These are phyloP conservation scores for Corythucha ciliata DNA, from an alignment of 2,888 invertebrate species.

Conservation along the genomic window DNA sequence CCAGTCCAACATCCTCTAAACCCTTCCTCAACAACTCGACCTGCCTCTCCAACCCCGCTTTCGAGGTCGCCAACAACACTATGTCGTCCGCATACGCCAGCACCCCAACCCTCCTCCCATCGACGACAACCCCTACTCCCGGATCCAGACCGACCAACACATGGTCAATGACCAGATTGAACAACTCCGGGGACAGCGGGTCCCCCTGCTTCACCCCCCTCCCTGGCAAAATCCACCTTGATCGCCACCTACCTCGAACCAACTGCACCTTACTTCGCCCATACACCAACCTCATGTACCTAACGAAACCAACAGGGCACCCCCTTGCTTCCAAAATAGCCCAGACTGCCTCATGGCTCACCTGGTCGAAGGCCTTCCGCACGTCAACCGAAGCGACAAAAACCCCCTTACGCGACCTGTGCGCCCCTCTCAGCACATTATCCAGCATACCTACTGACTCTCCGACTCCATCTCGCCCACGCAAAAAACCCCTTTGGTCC, in stretches of 20 bases:
- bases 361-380: background rate
- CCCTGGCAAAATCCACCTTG: background rate
- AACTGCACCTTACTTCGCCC: background rate
- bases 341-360: background rate
- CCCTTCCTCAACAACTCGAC: background rate
- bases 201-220: slow-evolving; percentile 18
- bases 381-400: background rate
- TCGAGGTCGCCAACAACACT: background rate
- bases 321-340: too few relatives aligned
- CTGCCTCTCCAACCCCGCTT: background rate
- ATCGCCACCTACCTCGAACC: background rate
- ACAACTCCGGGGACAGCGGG: slow-evolving; percentile 6
- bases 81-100: slow-evolving; percentile 11
- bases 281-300: background rate
- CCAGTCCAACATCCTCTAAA: background rate
- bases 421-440: background rate
- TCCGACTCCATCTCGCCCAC: background rate
- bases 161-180: slow-evolving; percentile 7
- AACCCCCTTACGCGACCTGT: background rate
- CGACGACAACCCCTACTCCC: slow-evolving; percentile 15
- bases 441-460: background rate
- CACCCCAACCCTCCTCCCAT: slow-evolving; percentile 26
- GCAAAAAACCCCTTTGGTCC: too few relatives aligned
- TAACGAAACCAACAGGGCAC: background rate
- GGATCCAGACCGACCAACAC: slow-evolving; percentile 22